phyloP scores from a whole-genome alignment of 2,113 vertebrate species.

The Cavia aperea region DNA sequence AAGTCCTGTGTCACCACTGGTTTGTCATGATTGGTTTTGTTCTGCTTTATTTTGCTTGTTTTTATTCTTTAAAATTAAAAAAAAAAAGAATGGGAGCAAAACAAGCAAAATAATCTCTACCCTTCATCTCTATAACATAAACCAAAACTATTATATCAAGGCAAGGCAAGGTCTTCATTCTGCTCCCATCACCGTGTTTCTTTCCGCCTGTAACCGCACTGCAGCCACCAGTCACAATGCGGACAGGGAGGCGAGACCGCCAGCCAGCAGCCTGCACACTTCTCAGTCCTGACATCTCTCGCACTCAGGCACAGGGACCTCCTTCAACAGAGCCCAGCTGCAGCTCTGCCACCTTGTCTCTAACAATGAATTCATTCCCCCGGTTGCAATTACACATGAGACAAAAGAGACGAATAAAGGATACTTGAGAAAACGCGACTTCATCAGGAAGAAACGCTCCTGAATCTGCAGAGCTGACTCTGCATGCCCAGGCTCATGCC shows the following conservation, averaged over 20 bases:
- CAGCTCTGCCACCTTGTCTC: not conserved
- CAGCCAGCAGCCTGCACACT: not conserved
- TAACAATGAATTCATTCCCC: not conserved
- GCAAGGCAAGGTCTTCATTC: not conserved
- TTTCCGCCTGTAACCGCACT: not conserved
- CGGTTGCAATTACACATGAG: not conserved
- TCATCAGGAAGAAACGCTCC: not conserved
- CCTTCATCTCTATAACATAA: not conserved
- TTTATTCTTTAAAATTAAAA: no score
- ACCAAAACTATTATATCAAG: not conserved
- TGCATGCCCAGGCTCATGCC: rapidly evolving
- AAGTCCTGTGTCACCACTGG: no score
- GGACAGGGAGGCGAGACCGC: not conserved
- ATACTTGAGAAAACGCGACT: not conserved
- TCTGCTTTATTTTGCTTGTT: no score
- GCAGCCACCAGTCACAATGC: not conserved
- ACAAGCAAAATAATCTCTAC: not conserved
- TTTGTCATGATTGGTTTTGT: no score
- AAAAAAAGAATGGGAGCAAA: not conserved
- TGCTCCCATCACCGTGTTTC: not conserved
- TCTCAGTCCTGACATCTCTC: not conserved
- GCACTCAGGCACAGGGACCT: not conserved
- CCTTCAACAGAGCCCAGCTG: not conserved
- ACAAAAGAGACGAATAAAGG: not conserved
- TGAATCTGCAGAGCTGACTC: not conserved